A percentile compares a stretch with the other conserved stretches of the same genome.
Evolutionary conservation across 2,888 invertebrate genomes (phyloP).

Genomic region (Apotomis betuletana): DNA sequence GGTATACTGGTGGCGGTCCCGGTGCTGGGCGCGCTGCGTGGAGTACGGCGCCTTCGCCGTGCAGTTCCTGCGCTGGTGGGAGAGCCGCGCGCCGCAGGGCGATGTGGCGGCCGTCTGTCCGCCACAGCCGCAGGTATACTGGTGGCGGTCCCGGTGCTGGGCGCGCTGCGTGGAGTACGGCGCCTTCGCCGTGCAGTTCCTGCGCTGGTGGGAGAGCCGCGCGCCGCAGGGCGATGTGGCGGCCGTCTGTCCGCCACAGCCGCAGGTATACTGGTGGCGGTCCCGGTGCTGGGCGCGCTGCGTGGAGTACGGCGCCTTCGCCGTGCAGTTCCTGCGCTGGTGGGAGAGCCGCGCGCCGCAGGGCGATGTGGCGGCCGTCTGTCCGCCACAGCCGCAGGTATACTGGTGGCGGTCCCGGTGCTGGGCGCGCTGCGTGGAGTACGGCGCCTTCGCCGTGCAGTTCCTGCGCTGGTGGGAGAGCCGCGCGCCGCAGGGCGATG

Average conservation of each 20-base stretch:
- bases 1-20: no score
- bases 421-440: slow-evolving; percentile 78
- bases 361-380: no score
- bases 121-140: no score
- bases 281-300: no score
- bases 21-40: slow-evolving; percentile 55
- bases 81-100: not conserved
- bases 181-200: slow-evolving; percentile 93
- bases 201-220: slow-evolving; percentile 76
- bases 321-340: slow-evolving; percentile 91
- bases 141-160: slow-evolving; percentile 53
- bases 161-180: slow-evolving; percentile 85
- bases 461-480: slow-evolving; percentile 85
- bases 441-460: slow-evolving; percentile 93
- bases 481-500: not conserved
- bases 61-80: slow-evolving; percentile 88
- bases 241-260: no score
- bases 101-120: no score
- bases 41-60: slow-evolving; percentile 93
- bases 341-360: slow-evolving; percentile 3
- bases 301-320: slow-evolving; percentile 92
- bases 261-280: no score
- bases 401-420: no score
- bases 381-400: no score
- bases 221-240: not conserved